Evolutionary conservation across 2,888 invertebrate genomes (phyloP), one percentile per base, ranked within the genome.

Genomic region (Prosapia bicincta): DNA sequence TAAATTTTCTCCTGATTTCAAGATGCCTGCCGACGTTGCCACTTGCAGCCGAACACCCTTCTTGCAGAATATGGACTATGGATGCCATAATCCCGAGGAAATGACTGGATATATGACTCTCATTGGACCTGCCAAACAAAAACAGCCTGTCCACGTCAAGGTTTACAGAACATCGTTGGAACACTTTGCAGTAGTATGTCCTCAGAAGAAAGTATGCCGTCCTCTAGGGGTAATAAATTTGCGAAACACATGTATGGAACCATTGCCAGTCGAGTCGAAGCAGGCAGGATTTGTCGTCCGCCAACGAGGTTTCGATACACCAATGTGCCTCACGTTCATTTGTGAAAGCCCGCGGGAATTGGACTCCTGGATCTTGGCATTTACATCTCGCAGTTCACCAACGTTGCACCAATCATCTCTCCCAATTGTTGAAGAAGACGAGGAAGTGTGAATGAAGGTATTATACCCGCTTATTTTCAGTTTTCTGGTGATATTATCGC

Each of bases 171-270:
- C 90, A 5, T 88, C 89, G 68, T 84, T 89, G 82, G 90, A 90
- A 82, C 90, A 90, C 81, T 90, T 90, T 81, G 90, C 89, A 0
- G 90, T 90, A 7, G 88, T 90, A 30, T 90, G 89, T 79, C 90
- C 90, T 7, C 88, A 89, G 83, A 90, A 90, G 84, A 88, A 90
- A 81, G 85, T 90, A 13, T 88, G 89, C 78, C 88, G 89, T 79
- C 88, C 90, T 0, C 84, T 89, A 43, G 89, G 90, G 0, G 90
- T 90, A 1, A 86, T 90, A 65, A 90, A 90, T 83, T 83, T 90
- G 78, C 85, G 88, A 80, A 90, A 89, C 81, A 89, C 90, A 13
- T 85, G 84, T n/a, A 86, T 89, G 67, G 89, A 90, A 80, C 85
- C 86, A 69, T 85, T 85, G 65, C 85, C 86, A 3, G 87, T 86